Base-by-base conservation (phyloP, 1,140 invertebrate species). In the Scaptomyza pallida region DNA sequence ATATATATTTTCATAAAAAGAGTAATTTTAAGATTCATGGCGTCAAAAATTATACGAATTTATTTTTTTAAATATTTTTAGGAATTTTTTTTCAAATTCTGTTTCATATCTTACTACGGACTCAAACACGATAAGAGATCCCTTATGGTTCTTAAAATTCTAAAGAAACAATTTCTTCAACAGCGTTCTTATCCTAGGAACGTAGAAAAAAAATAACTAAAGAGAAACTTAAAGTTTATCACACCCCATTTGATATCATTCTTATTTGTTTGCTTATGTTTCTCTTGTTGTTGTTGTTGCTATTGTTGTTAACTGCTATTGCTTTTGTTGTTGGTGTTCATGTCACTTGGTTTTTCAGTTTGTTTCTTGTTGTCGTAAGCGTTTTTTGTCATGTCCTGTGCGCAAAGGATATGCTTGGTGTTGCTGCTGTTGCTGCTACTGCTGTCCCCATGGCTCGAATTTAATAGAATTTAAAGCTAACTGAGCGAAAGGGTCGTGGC, bases 381-480 rank as follows among this genome's bases (percentile, higher is more conserved):
- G 75, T 73, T 74, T 78, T 76, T 74, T 59, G 47, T 23, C 63
- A 43, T 57, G 62, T 63, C 16, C 35, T 43, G 51, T 16, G 51
- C 17, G 48, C 13, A n/a, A 8, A 35, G 40, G 33, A 43, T 50
- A 12, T 35, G 4, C 5, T 35, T 16, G 5, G 45, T 8, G 12
- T 19, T 8, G 33, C 17, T 35, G 12, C 62, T 4, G 26, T 9
- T 19, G 10, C 9, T 37, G 33, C 12, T 37, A 8, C 12, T 21
- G 19, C 4, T 21, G 19, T 55, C 40, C 48, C 21, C 54, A 30
- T 40, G 45, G 55, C n/a, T 33, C 54, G 45, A 83, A 86, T 88
- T 86, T 86, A 88, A 86, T 86, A 86, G 81, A 85, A 85, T 81
- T 86, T 86, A 86, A 86, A 86, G 77, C 77, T 60, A 52, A 41